Evolutionary conservation across 2,888 invertebrate genomes (phyloP).

Genomic region (Agrotis exclamationis): DNA sequence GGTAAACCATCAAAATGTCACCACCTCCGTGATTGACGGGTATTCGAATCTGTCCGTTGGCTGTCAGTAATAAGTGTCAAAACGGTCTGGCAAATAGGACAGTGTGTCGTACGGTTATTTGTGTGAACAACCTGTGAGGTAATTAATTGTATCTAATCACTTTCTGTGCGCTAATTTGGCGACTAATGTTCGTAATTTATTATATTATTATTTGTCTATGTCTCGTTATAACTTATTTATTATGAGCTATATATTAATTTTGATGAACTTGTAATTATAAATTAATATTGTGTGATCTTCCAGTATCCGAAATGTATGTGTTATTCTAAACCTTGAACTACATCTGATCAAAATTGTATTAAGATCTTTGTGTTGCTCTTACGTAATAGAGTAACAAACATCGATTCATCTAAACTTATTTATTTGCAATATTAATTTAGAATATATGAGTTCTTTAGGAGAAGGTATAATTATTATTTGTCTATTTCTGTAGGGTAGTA

Average conservation of each 20-base stretch:
- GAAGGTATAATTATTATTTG: neutral
- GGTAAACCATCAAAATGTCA: constrained; percentile 49
- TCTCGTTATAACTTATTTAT: constrained; percentile 38
- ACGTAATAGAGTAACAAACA: too few species aligned
- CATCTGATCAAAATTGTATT: too few species aligned
- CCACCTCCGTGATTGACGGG: constrained; percentile 46
- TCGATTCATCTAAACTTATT: too few species aligned
- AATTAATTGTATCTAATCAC: constrained; percentile 57
- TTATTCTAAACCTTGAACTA: too few species aligned
- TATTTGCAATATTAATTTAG: too few species aligned
- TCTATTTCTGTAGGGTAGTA: neutral
- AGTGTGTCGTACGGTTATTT: constrained; percentile 27
- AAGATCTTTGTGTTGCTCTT: too few species aligned
- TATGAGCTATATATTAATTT: constrained; percentile 17
- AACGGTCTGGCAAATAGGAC: constrained; percentile 20
- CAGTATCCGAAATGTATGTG: too few species aligned
- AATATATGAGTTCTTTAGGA: neutral
- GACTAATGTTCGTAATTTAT: constrained; percentile 47
- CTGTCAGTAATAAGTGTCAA: constrained; percentile 41
- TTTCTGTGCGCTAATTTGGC: constrained; percentile 43
- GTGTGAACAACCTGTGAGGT: constrained; percentile 46
- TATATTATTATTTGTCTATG: constrained; percentile 36
- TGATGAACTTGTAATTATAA: constrained; percentile 32
- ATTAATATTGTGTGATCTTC: constrained; percentile 2
- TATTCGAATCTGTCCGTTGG: constrained; percentile 37